Percentiles rank a stretch among this genome's conserved stretches.
Conservation (phyloP, 2,888 invertebrate species). For the Lysandra coridon region DNA sequence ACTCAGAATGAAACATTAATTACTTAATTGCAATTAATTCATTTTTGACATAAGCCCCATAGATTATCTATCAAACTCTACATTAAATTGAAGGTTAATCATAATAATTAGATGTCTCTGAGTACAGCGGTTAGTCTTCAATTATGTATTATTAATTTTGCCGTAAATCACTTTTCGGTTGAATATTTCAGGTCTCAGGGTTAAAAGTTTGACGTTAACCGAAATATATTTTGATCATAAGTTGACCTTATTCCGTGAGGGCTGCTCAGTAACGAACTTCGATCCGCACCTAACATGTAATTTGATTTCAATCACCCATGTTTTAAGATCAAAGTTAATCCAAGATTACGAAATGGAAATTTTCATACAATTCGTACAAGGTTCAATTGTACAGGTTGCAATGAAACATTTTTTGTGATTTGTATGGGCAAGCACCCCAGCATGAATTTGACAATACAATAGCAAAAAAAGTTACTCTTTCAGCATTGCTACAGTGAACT, state of each 20-base stretch:
- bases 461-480: too few relatives aligned
- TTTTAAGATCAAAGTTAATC: constrained; percentile 5
- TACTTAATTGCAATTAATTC: too few relatives aligned
- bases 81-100: too few relatives aligned
- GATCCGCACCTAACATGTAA: background rate
- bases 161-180: background rate
- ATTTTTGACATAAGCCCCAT: too few relatives aligned
- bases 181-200: background rate
- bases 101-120: too few relatives aligned
- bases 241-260: background rate
- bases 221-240: background rate
- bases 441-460: too few relatives aligned
- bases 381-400: background rate
- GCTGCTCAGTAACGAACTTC: constrained; percentile 15
- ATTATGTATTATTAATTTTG: background rate
- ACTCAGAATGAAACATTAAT: too few relatives aligned
- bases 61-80: too few relatives aligned
- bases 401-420: background rate
- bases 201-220: background rate
- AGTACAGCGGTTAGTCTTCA: background rate
- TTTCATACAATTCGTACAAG: background rate
- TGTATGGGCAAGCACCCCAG: background rate
- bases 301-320: constrained; percentile 1
- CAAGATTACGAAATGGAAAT: background rate
- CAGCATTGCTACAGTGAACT: background rate